phyloP scores from a whole-genome alignment of 1,140 invertebrate genomes.

The Galleria mellonella region DNA sequence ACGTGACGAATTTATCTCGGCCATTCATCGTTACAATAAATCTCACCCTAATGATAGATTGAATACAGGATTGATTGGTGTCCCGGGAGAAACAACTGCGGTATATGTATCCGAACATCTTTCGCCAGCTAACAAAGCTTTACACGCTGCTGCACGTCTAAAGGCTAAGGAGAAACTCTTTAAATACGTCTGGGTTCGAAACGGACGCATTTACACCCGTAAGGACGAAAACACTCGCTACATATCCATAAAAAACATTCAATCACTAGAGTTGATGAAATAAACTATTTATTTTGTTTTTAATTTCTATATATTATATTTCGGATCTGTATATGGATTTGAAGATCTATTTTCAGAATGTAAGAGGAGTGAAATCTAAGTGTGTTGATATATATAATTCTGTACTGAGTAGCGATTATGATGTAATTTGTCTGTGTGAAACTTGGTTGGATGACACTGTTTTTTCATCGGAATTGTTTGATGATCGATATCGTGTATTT shows the following conservation, averaged over 20 bases:
- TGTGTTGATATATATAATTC: not conserved
- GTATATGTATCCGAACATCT: constrained; percentile 17
- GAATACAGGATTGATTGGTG: not conserved
- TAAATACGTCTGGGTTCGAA: constrained; percentile 21
- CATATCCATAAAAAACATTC: constrained; percentile 6
- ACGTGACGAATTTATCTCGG: constrained; percentile 12
- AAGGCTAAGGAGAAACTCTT: constrained; percentile 11
- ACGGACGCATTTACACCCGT: constrained; percentile 17
- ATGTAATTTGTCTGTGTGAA: not conserved
- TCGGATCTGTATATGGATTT: not conserved
- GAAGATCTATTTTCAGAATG: not conserved
- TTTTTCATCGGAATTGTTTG: not conserved
- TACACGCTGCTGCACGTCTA: constrained; percentile 16
- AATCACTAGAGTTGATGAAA: not conserved
- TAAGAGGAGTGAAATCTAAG: not conserved
- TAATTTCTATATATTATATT: not conserved
- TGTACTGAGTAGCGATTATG: not conserved
- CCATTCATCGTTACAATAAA: constrained; percentile 13
- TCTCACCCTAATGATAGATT: constrained; percentile 4
- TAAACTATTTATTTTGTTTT: not conserved
- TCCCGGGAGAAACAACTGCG: not conserved
- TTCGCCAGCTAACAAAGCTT: constrained; percentile 10
- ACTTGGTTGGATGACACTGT: constrained; percentile 1
- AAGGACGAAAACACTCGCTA: constrained; percentile 9
- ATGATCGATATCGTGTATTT: not conserved